These are phyloP conservation scores for Clupea harengus DNA, from an alignment of 2,113 vertebrate genomes.

Conservation along the genomic window DNA sequence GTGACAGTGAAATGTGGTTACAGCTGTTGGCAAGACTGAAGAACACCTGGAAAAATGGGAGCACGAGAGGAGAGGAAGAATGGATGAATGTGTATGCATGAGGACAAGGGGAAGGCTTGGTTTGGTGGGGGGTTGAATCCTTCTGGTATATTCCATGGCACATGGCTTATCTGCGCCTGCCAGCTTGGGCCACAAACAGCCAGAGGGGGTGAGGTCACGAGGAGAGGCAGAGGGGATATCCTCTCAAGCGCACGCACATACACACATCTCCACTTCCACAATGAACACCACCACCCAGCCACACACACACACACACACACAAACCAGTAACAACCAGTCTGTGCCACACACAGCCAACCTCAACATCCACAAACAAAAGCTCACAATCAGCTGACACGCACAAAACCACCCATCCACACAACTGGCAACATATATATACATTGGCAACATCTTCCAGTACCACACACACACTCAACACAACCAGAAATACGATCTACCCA, in stretches of 20 bases:
- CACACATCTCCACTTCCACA: background rate
- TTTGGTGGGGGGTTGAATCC: background rate
- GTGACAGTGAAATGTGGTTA: background rate
- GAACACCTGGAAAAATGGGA: background rate
- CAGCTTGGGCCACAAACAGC: slow-evolving; percentile 8
- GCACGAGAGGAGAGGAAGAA: background rate
- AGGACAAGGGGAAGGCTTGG: background rate
- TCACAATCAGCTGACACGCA: background rate
- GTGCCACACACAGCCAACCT: background rate
- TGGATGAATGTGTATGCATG: background rate
- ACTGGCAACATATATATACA: background rate
- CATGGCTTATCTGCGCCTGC: slow-evolving; percentile 7
- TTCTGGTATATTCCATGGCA: slow-evolving; percentile 14
- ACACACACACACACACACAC: background rate
- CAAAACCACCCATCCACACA: background rate
- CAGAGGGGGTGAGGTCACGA: background rate
- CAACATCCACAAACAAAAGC: background rate
- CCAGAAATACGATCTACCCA: background rate
- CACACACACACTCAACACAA: background rate
- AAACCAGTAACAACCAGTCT: background rate
- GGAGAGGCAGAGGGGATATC: background rate
- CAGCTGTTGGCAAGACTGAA: background rate
- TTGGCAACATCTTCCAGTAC: background rate
- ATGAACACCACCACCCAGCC: background rate
- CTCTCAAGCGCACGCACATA: background rate